Percentiles rank a stretch among this genome's conserved stretches.
Conservation (phyloP, 2,113 vertebrate species). For the Ceyx melanurus region DNA sequence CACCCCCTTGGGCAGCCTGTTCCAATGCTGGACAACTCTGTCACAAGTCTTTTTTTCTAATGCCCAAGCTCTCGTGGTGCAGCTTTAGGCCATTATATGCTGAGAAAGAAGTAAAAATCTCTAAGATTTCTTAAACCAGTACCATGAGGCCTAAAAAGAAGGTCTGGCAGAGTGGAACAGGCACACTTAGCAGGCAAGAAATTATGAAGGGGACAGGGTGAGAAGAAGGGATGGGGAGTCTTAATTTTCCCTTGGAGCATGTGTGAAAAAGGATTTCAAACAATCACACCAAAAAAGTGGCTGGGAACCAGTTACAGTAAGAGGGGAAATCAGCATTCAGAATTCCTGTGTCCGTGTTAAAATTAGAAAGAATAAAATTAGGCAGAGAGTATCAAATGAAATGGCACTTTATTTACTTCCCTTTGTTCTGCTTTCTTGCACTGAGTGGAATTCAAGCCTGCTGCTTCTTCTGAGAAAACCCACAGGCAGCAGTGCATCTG, state of each 20-base stretch:
- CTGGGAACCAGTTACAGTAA: not conserved
- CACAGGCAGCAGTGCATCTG: not conserved
- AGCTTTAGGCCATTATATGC: not conserved
- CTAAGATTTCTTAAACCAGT: not conserved
- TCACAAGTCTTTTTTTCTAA: too few species aligned
- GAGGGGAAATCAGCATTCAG: not conserved
- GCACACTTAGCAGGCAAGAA: not conserved
- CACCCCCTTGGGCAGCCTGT: too few species aligned
- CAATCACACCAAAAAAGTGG: not conserved
- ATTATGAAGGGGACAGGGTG: not conserved
- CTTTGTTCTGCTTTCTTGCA: not conserved
- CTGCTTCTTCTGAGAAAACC: not conserved
- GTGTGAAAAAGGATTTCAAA: not conserved
- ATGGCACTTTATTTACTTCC: not conserved
- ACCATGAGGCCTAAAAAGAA: not conserved
- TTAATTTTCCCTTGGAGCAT: not conserved
- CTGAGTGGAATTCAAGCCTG: not conserved
- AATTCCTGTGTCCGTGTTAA: not conserved
- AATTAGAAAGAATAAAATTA: constrained; percentile 3
- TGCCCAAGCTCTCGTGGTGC: too few species aligned
- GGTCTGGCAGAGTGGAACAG: not conserved
- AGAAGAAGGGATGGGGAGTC: not conserved
- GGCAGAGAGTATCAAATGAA: not conserved
- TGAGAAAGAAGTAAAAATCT: not conserved
- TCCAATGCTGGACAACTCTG: too few species aligned